Evolutionary conservation across 2,113 vertebrate genomes (phyloP).

Genomic region (Ameiurus melas): DNA sequence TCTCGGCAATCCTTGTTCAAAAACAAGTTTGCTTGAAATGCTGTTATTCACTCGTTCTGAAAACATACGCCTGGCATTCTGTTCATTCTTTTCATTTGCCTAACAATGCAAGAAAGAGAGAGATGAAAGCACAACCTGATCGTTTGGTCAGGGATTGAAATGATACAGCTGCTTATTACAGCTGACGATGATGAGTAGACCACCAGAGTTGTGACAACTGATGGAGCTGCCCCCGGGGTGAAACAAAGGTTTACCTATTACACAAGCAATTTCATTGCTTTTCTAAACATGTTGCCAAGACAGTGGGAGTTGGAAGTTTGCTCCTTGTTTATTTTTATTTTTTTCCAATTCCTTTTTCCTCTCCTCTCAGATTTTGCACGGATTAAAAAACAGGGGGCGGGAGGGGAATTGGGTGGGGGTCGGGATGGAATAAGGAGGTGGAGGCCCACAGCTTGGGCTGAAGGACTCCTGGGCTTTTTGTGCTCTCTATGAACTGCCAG

Average conservation of each 20-base stretch:
- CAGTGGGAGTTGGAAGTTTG: conserved; percentile 91
- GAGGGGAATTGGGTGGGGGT: conserved; percentile 40
- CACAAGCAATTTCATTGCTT: conserved; percentile 97
- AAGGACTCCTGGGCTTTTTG: conserved; percentile 88
- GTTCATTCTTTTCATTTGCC: conserved; percentile 62
- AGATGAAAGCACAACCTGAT: conserved; percentile 62
- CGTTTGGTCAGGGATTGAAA: conserved; percentile 76
- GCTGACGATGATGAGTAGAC: conserved; percentile 86
- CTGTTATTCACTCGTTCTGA: conserved; percentile 56
- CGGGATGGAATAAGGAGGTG: conserved; percentile 12
- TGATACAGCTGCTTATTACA: conserved; percentile 84
- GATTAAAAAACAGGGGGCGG: conserved; percentile 68
- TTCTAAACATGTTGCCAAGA: conserved; percentile 99
- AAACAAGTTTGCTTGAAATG: conserved; percentile 22
- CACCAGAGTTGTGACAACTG: conserved; percentile 94
- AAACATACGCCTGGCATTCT: conserved; percentile 60
- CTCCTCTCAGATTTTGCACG: conserved; percentile 72
- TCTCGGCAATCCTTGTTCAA: conserved; percentile 16
- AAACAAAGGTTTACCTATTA: conserved; percentile 99
- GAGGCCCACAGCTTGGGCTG: conserved; percentile 60
- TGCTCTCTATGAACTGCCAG: conserved; percentile 88
- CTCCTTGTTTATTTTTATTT: conserved; percentile 79
- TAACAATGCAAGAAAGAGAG: conserved; percentile 60
- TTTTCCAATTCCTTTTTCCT: conserved; percentile 58
- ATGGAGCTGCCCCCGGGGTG: conserved; percentile 86